phyloP scores from a whole-genome alignment of 2,888 invertebrate species.

The Griposia aprilina region DNA sequence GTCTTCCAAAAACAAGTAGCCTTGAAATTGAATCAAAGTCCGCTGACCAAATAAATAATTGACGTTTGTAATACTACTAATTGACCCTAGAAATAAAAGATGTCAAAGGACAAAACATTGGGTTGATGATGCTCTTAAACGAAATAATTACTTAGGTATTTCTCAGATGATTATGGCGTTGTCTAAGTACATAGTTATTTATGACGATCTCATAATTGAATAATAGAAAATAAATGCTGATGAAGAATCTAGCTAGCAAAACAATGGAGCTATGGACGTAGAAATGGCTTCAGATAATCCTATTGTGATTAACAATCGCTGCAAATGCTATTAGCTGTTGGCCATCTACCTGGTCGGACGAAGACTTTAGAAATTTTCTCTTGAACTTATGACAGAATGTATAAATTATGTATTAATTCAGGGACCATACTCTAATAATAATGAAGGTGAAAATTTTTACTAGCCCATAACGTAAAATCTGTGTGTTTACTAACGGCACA shows the following conservation, averaged over 20 bases:
- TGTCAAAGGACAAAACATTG: conserved; percentile 39
- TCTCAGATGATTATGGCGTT: neutral
- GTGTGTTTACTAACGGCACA: neutral
- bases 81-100: conserved; percentile 56
- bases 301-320: conserved; percentile 21
- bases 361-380: conserved; percentile 7
- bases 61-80: conserved; percentile 31
- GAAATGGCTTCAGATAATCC: conserved; percentile 48
- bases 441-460: neutral
- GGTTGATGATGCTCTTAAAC: conserved; percentile 21
- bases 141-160: conserved; percentile 6
- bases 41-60: conserved; percentile 32
- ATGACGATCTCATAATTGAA: neutral
- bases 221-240: neutral
- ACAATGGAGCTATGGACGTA: neutral
- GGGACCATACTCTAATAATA: neutral
- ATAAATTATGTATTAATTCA: neutral
- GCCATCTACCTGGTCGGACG: neutral
- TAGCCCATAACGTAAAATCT: neutral
- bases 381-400: neutral
- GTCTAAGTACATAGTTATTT: neutral
- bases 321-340: conserved; percentile 32
- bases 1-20: conserved; percentile 24
- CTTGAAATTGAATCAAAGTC: conserved; percentile 54
- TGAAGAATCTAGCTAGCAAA: neutral